Evolutionary conservation across 2,113 vertebrate species (phyloP).

Genomic region (Oxygymnocypris stewartii): DNA sequence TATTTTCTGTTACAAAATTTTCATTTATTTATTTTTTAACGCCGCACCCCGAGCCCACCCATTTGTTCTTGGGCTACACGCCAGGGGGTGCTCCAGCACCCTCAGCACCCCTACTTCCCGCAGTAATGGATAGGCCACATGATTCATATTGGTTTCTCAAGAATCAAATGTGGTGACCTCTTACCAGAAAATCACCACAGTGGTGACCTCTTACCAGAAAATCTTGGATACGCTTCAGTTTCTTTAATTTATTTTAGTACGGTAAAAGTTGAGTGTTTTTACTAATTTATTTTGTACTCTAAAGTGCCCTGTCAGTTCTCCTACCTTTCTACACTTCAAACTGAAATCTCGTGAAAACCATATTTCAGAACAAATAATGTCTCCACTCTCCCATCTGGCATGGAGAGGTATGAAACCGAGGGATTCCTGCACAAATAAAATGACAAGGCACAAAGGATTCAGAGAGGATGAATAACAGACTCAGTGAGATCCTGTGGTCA

Average conservation of each 20-base stretch:
- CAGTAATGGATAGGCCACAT: not conserved
- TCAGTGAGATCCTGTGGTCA: constrained; percentile 4
- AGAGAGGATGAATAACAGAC: constrained; percentile 27
- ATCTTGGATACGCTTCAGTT: not conserved
- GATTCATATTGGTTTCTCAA: constrained; percentile 16
- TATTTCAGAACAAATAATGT: constrained; percentile 35
- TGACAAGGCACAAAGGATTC: constrained; percentile 37
- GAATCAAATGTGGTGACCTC: constrained; percentile 24
- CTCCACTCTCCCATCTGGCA: constrained; percentile 45
- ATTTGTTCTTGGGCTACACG: too few relatives aligned
- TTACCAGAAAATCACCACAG: constrained; percentile 18
- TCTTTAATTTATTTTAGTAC: not conserved
- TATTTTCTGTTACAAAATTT: too few relatives aligned
- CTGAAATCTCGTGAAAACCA: constrained; percentile 6
- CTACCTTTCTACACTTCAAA: not conserved
- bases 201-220: constrained; percentile 22
- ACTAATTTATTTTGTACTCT: constrained; percentile 11
- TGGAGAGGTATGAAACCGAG: constrained; percentile 35
- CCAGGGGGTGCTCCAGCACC: too few relatives aligned
- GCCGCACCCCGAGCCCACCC: too few relatives aligned
- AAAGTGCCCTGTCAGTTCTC: not conserved
- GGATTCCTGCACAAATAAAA: constrained; percentile 40
- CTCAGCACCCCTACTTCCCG: too few relatives aligned
- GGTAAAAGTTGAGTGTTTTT: constrained; percentile 15
- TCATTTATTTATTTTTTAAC: too few relatives aligned